Conservation (phyloP, 2,113 vertebrate genomes). For the rabbit (Oryctolagus cuniculus) region DNA sequence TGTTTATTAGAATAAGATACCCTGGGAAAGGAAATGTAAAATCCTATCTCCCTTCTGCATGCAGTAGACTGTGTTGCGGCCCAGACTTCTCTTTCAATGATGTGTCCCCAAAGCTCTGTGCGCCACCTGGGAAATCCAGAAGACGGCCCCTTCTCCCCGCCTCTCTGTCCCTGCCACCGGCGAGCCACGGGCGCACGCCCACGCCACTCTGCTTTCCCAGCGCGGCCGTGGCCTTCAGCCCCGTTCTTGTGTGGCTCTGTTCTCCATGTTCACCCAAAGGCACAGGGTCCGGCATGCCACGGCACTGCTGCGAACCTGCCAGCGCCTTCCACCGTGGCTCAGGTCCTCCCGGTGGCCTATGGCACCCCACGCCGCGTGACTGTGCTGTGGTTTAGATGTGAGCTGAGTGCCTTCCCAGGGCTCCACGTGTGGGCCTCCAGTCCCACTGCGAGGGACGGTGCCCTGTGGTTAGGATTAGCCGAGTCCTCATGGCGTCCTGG, state of each 20-base stretch:
- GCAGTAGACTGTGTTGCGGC: not conserved
- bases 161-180: too few species aligned
- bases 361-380: too few species aligned
- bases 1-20: conserved; percentile 60
- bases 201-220: not conserved
- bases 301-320: not conserved
- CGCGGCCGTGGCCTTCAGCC: not conserved
- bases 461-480: too few species aligned
- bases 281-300: rapidly evolving
- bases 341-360: rapidly evolving
- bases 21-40: conserved; percentile 70
- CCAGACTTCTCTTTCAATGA: not conserved
- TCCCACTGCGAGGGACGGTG: too few species aligned
- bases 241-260: rapidly evolving
- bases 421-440: too few species aligned
- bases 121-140: not conserved
- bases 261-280: not conserved
- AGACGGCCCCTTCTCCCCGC: rapidly evolving
- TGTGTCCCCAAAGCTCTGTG: not conserved
- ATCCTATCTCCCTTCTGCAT: not conserved
- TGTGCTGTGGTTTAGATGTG: too few species aligned
- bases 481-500: too few species aligned
- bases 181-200: too few species aligned
- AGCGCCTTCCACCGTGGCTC: not conserved
- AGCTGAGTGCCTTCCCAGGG: too few species aligned